A percentile compares a stretch with the other conserved stretches of the same genome.
Conservation (phyloP, 2,888 invertebrate species). For the Dione vanillae region DNA sequence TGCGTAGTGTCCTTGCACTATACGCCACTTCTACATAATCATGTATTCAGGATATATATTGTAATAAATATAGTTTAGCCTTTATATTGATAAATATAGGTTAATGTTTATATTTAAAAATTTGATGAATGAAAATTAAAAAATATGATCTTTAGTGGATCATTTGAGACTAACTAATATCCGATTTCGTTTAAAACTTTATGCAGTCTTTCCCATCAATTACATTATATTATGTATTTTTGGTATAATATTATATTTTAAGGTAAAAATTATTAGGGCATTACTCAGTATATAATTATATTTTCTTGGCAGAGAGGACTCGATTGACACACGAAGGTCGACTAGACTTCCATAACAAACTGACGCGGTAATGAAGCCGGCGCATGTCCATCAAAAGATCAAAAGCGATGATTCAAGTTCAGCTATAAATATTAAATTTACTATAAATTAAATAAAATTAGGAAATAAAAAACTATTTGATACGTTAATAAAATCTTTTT, state of each 20-base stretch:
- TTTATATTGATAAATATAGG: no score
- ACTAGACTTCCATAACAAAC: conserved; percentile 40
- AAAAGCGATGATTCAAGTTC: conserved; percentile 32
- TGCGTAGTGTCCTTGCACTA: no score
- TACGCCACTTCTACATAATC: no score
- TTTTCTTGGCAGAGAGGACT: conserved; percentile 45
- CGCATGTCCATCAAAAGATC: conserved; percentile 40
- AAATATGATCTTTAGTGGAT: no score
- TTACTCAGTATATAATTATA: conserved; percentile 18
- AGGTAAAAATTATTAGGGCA: neutral
- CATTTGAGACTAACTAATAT: no score
- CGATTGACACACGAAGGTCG: conserved; percentile 46
- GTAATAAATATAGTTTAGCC: no score
- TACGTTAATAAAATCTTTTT: neutral
- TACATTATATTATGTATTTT: no score
- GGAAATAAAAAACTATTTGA: neutral
- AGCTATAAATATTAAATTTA: conserved; percentile 36
- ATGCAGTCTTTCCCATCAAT: no score
- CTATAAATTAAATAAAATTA: conserved; percentile 19
- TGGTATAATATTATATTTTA: neutral
- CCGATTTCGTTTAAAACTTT: no score
- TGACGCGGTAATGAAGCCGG: conserved; percentile 36
- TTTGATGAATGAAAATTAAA: no score
- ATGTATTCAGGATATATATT: no score
- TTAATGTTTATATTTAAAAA: no score